Evolutionary conservation across 2,113 vertebrate genomes (phyloP).

Genomic region (Grantiella picta): DNA sequence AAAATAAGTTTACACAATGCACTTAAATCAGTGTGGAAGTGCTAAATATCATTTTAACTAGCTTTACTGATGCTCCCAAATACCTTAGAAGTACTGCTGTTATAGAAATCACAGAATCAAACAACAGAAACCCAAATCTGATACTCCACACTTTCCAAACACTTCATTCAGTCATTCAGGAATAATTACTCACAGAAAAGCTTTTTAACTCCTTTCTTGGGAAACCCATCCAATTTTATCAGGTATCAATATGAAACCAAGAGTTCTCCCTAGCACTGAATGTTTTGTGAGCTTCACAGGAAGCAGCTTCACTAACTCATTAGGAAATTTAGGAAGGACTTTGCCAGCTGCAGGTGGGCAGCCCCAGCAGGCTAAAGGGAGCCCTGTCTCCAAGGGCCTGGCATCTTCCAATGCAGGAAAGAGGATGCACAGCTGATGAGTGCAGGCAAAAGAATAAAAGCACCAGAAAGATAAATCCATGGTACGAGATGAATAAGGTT

Average conservation of each 20-base stretch:
- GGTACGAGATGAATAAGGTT: neutral
- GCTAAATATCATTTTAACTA: neutral
- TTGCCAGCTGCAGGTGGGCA: neutral
- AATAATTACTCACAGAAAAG: neutral
- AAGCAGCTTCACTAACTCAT: neutral
- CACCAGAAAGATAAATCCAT: neutral
- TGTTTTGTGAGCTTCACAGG: neutral
- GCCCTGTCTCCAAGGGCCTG: neutral
- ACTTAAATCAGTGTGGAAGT: neutral
- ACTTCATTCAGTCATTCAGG: neutral
- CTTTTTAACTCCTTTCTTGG: neutral
- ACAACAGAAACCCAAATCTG: neutral
- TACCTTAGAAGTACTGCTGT: neutral
- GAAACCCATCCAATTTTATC: neutral
- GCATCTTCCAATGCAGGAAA: neutral
- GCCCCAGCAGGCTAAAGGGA: neutral
- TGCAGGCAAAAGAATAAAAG: neutral
- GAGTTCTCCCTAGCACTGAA: neutral
- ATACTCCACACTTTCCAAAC: neutral
- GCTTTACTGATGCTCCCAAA: neutral
- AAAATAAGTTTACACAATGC: neutral
- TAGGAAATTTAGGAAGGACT: neutral
- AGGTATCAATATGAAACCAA: neutral
- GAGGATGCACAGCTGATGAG: accelerated
- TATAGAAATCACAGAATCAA: neutral